Evolutionary conservation across 2,113 vertebrate genomes (phyloP).

Genomic region (Tragelaphus scriptus): DNA sequence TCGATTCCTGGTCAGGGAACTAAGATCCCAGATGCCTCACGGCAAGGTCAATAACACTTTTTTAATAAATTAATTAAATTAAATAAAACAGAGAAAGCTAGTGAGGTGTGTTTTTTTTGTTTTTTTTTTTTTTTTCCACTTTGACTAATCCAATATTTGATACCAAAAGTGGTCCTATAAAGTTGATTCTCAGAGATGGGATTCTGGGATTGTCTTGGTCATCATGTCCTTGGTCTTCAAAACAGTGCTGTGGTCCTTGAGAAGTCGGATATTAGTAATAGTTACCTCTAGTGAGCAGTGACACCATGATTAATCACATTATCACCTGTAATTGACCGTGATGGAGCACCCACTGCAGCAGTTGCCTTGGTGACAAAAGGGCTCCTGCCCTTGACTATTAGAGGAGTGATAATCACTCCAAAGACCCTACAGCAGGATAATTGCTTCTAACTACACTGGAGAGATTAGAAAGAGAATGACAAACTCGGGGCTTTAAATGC

Average conservation of each 20-base stretch:
- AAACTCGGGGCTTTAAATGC: not conserved
- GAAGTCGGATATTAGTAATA: not conserved
- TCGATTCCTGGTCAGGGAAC: not conserved
- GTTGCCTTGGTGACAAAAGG: not conserved
- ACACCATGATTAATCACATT: not conserved
- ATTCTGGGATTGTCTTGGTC: not conserved
- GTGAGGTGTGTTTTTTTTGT: not conserved
- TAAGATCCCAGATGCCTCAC: not conserved
- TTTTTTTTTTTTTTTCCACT: not conserved
- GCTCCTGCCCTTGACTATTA: not conserved
- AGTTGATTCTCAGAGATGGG: not conserved
- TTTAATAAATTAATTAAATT: not conserved
- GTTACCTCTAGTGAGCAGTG: not conserved
- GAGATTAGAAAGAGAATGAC: not conserved
- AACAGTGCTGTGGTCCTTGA: not conserved
- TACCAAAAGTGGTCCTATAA: not conserved
- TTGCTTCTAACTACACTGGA: not conserved
- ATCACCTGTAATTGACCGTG: not conserved
- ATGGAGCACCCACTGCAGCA: not conserved
- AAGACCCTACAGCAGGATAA: not conserved
- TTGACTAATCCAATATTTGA: not conserved
- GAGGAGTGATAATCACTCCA: not conserved
- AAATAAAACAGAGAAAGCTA: not conserved
- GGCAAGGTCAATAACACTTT: not conserved
- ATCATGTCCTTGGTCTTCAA: not conserved